Conservation (phyloP, 2,113 vertebrate species). For the Oenanthe oenanthe region DNA sequence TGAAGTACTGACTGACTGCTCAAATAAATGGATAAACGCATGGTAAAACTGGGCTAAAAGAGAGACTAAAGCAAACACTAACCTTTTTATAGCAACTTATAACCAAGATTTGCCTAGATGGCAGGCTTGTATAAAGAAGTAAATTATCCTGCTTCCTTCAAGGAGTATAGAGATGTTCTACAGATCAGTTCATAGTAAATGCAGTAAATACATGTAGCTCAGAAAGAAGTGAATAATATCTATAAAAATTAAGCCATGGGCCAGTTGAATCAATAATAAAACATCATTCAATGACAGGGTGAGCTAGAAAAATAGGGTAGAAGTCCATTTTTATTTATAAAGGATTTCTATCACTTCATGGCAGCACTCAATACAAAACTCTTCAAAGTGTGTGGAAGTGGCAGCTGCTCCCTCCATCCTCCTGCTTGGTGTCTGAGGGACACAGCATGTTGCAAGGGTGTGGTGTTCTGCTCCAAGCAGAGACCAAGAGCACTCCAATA, state of each 20-base stretch:
- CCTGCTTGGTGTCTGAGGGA: not conserved
- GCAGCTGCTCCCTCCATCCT: not conserved
- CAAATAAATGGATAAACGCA: not conserved
- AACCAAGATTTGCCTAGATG: constrained; percentile 65
- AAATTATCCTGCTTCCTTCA: not conserved
- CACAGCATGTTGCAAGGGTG: not conserved
- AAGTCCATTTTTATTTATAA: not conserved
- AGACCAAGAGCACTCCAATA: not conserved
- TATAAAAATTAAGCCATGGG: not conserved
- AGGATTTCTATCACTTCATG: not conserved
- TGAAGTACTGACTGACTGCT: not conserved
- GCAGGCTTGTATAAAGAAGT: constrained; percentile 64
- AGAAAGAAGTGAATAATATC: not conserved
- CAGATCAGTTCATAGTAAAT: not conserved
- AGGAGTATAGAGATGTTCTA: not conserved
- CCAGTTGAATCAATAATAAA: not conserved
- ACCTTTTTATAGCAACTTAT: constrained; percentile 33
- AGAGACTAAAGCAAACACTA: constrained; percentile 16
- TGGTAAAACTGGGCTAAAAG: not conserved
- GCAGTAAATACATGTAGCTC: not conserved
- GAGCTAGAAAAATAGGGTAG: not conserved
- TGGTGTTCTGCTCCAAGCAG: not conserved
- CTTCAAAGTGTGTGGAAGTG: fast-evolving
- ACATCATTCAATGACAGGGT: not conserved
- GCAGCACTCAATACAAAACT: not conserved